phyloP scores from a whole-genome alignment of 1,140 invertebrate species.

The Anoplophora glabripennis region DNA sequence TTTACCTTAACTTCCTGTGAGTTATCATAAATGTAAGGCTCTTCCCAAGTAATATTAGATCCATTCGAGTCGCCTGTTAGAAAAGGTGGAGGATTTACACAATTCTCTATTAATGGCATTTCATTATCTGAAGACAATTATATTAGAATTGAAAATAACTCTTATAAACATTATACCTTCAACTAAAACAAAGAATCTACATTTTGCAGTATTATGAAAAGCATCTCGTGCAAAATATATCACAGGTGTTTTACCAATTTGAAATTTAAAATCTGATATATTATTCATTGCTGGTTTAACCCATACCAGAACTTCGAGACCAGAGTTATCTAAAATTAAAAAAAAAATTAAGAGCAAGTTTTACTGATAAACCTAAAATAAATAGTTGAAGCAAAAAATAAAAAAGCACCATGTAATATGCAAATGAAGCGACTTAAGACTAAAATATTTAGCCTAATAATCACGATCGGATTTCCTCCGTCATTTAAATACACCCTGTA shows the following conservation, averaged over 20 bases:
- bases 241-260: constrained; percentile 53
- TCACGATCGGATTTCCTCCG: no score
- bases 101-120: constrained; percentile 62
- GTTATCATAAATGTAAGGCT: constrained; percentile 69
- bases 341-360: no score
- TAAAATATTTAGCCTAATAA: no score
- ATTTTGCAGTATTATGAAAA: constrained; percentile 55
- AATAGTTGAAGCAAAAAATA: no score
- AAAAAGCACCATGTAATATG: no score
- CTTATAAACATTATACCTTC: constrained; percentile 46
- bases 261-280: constrained; percentile 46
- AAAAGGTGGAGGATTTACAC: constrained; percentile 58
- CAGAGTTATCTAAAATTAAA: constrained; percentile 51
- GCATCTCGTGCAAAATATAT: constrained; percentile 56
- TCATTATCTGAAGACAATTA: constrained; percentile 54
- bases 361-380: no score
- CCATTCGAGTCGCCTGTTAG: constrained; percentile 49
- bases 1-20: constrained; percentile 52
- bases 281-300: constrained; percentile 50
- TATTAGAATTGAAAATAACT: neutral
- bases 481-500: no score
- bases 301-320: constrained; percentile 50
- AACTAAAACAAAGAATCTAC: constrained; percentile 54
- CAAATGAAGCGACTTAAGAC: no score
- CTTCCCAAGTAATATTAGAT: constrained; percentile 59